Base-by-base conservation (phyloP, 1,140 invertebrate species). In the Chironomus striatipennis region DNA sequence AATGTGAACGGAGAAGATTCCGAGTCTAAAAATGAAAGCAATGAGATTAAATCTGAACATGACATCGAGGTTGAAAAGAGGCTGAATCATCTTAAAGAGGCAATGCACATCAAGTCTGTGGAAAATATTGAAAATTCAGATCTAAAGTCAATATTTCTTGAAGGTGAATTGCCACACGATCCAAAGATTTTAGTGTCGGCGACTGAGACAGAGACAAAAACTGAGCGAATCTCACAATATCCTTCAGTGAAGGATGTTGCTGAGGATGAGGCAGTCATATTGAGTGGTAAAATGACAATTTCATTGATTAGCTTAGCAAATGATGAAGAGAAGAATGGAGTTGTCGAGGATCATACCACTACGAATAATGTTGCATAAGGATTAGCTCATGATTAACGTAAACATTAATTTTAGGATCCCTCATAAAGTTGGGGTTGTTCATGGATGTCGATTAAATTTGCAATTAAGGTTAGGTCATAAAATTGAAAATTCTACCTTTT, bases 351-450 rank as follows among this genome's bases (percentile, higher is more conserved):
- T 70, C 65, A 70, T 12, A 70, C 65, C 0, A 70, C 65, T 2
- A 70, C 65, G 6, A 70, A 70, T 10, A 70, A 70, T 70, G 65
- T 70, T 20, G 65, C 65, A 70, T 70, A 70, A 70, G 24, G 5
- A 34, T 34, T 34, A 34, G 24, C 24, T 34, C 24, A 34, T 34
- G 2, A 34, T 34, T 2, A 34, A 34, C 24, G 5, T 34, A 34
- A 34, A 34, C 24, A 34, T 34, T 34, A 34, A 34, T 34, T 34
- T 2, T 34, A 34, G 24, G 24, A 34, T 34, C 24, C 24, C 24
- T 34, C 24, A 34, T 34, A 34, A 34, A 34, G 24, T 34, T 34
- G 24, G 24, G 24, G 24, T 34, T 5, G 24, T 34, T 34, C 24
- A 34, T 5, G 5, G 5, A 34, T 34, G 24, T 2, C 5, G 24